phyloP scores from a whole-genome alignment of 2,797 vertebrate species.

The Dicrostonyx torquatus region DNA sequence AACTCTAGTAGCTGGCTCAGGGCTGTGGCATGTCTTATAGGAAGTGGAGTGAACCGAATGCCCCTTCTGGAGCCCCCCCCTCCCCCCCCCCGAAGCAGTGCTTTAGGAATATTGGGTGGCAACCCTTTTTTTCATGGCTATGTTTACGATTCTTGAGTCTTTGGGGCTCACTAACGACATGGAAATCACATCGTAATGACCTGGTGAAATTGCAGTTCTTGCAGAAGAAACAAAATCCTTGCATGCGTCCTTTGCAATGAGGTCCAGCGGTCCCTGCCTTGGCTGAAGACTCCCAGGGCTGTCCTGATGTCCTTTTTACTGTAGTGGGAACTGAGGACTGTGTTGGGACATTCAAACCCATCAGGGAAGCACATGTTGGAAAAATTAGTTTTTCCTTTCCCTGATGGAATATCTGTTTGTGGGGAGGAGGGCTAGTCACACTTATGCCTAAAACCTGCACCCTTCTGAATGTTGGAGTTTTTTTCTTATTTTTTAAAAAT shows the following conservation, averaged over 20 bases:
- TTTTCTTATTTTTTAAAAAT: conserved; percentile 9
- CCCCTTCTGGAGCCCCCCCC: background rate
- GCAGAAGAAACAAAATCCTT: background rate
- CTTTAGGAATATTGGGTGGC: background rate
- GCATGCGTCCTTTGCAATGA: background rate
- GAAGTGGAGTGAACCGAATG: background rate
- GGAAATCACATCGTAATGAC: conserved; percentile 5
- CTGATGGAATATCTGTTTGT: background rate
- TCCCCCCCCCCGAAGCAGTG: background rate
- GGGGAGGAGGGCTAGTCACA: background rate
- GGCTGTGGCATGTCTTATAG: background rate
- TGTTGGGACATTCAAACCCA: background rate
- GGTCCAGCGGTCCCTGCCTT: background rate
- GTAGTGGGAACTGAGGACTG: background rate
- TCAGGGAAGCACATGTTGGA: background rate
- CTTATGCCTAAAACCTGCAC: background rate
- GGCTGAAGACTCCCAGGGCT: background rate
- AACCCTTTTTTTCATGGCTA: background rate
- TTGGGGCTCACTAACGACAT: background rate
- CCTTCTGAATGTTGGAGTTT: background rate
- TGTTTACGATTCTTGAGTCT: background rate
- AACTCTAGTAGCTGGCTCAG: background rate
- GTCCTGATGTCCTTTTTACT: background rate
- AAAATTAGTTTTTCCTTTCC: background rate
- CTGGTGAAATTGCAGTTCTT: background rate